A percentile compares a stretch with the other conserved stretches of the same genome.
phyloP scores from a whole-genome alignment of 2,797 vertebrate species.

The Typhlichthys eigenmanni region DNA sequence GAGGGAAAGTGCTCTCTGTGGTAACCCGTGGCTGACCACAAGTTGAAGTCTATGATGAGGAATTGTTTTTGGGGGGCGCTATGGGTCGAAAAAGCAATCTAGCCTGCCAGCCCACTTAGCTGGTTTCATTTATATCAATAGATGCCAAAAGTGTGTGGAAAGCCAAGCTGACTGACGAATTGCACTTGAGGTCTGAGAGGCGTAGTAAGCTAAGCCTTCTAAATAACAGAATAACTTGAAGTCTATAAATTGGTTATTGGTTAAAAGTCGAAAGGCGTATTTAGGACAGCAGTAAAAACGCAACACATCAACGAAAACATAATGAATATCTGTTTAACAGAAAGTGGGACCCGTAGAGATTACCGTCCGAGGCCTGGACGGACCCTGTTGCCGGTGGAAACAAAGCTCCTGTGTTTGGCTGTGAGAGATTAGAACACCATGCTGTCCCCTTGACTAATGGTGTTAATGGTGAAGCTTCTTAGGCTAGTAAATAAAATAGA shows the following conservation, averaged over 20 bases:
- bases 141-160: background rate
- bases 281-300: no score
- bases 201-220: background rate
- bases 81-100: background rate
- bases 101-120: background rate
- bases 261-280: no score
- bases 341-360: constrained; percentile 37
- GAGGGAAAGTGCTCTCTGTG: background rate
- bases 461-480: constrained; percentile 24
- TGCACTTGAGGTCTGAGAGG: background rate
- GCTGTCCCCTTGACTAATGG: constrained; percentile 32
- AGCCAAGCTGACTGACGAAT: background rate
- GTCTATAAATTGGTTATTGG: background rate
- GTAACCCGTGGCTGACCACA: background rate
- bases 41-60: background rate
- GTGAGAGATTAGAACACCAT: constrained; percentile 37
- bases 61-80: background rate
- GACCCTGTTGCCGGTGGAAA: constrained; percentile 9
- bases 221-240: background rate
- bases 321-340: constrained; percentile 18
- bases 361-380: constrained; percentile 15
- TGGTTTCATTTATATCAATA: constrained; percentile 14
- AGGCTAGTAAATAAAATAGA: constrained; percentile 19
- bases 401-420: constrained; percentile 15
- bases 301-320: background rate